Percentiles rank a stretch among this genome's conserved stretches.
Evolutionary conservation across 2,888 invertebrate genomes (phyloP).

Genomic region (Xanthia icteritia): DNA sequence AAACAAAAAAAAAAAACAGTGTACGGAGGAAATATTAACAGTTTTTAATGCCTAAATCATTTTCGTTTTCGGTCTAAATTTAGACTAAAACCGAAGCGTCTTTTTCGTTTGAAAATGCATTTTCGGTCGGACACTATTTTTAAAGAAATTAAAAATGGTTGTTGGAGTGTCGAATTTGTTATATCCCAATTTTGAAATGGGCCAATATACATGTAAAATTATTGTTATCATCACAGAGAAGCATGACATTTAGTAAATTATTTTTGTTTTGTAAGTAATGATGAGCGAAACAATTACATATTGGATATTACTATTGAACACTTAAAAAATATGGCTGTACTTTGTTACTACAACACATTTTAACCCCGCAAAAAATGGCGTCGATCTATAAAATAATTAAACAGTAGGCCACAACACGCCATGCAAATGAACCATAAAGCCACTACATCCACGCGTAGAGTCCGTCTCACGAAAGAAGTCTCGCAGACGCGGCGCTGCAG

Average conservation of each 20-base stretch:
- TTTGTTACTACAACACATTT: neutral
- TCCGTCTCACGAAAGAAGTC: conserved; percentile 15
- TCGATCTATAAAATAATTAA: neutral
- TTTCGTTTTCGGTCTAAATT: too few species aligned
- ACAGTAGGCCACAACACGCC: conserved; percentile 20
- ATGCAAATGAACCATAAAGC: conserved; percentile 49
- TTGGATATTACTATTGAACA: conserved; percentile 4
- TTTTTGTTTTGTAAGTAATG: conserved; percentile 1
- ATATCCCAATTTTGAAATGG: neutral
- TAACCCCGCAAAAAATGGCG: neutral
- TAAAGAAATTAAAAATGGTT: neutral
- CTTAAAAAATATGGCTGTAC: neutral
- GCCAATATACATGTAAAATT: neutral
- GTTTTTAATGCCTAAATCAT: too few species aligned
- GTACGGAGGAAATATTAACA: too few species aligned
- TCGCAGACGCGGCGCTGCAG: neutral
- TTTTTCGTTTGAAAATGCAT: too few species aligned
- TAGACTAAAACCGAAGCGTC: too few species aligned
- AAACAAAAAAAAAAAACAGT: too few species aligned
- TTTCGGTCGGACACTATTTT: too few species aligned
- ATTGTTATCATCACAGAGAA: neutral
- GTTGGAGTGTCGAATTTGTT: neutral
- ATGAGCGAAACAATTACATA: neutral
- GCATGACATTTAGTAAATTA: conserved; percentile 11
- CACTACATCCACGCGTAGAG: conserved; percentile 14